Conservation (phyloP, 1,140 invertebrate species). For the Bombus waltoni region DNA sequence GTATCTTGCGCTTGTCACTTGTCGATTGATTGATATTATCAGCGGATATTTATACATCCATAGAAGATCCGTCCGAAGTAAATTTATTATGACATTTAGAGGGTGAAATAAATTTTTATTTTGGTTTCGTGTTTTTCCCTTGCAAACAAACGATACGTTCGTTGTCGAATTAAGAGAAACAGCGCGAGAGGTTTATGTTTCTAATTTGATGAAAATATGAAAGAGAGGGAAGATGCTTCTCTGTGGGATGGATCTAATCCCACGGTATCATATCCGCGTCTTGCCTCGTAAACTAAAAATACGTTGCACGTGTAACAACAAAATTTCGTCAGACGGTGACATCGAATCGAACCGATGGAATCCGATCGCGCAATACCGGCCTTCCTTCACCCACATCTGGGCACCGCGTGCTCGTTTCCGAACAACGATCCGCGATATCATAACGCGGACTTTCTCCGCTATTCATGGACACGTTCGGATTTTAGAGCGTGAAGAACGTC, state of each 20-base stretch:
- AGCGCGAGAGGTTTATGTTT: too few species aligned
- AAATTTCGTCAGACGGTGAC: slow-evolving; percentile 28
- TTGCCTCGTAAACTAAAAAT: neutral
- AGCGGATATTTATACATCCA: too few species aligned
- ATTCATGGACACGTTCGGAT: neutral
- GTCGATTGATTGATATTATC: too few species aligned
- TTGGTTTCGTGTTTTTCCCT: too few species aligned
- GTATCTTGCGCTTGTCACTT: too few species aligned
- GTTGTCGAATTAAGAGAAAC: neutral
- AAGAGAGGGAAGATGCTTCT: neutral
- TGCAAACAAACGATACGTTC: too few species aligned
- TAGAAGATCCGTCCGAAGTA: too few species aligned
- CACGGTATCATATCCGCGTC: too few species aligned
- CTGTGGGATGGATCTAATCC: neutral
- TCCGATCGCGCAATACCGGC: slow-evolving; percentile 42
- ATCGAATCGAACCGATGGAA: slow-evolving; percentile 21
- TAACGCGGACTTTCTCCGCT: slow-evolving; percentile 36
- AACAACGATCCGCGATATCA: slow-evolving; percentile 16
- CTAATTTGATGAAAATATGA: neutral
- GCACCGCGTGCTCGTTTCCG: slow-evolving; percentile 17
- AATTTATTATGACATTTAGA: accelerated
- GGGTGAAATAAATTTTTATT: too few species aligned
- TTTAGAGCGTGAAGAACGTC: neutral
- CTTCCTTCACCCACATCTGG: slow-evolving; percentile 52
- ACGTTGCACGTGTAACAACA: slow-evolving; percentile 12